Base-by-base conservation (phyloP, 2,113 vertebrate genomes). In the Seriola quinqueradiata region DNA sequence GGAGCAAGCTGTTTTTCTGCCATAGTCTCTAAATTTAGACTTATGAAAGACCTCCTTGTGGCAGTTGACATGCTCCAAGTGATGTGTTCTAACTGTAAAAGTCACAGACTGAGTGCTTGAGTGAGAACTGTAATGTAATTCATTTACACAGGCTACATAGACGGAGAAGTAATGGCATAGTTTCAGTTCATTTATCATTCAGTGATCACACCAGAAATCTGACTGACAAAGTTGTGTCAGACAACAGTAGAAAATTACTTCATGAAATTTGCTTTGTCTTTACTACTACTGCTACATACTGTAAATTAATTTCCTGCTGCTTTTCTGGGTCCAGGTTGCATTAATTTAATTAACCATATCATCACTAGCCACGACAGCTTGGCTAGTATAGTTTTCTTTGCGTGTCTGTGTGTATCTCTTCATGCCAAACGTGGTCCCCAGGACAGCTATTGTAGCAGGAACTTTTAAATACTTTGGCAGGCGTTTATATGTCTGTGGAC, bases 11-110 rank as follows among this genome's bases (percentile, higher is more conserved):
- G 54, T 50, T 68, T 57, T 14, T 44, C 64, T 66, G 44, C 21
- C n/a, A 25, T 44, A 48, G 28, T 11, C 25, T 67, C 59, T 64
- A 50, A 70, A 67, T 70, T 60, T 58, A 17, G 59, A 28, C 55
- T 68, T 59, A 52, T 50, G 48, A 52, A 80, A 58, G 10, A 60
- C 16, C 14, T 34, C 34, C 6, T 12, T 25, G 6, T 61, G 69
- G 38, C 17, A 74, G 10, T 21, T 36, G 12, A 61, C 9, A 23
- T 55, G 40, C 8, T 60, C 6, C 1, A 28, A 60, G 40, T 36
- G 55, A 59, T 54, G 7, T 65, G 16, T 36, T 7, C 17, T 5
- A 23, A 59, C 38, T 70, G 28, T 6, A 9, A 11, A 76, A 44
- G 12, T 76, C n/a, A 42, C 55, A 52, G 42, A 28, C 61, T 32